Evolutionary conservation across 2,113 vertebrate genomes (phyloP), one percentile per base, ranked within the genome.

Genomic region (Labeo catla): DNA sequence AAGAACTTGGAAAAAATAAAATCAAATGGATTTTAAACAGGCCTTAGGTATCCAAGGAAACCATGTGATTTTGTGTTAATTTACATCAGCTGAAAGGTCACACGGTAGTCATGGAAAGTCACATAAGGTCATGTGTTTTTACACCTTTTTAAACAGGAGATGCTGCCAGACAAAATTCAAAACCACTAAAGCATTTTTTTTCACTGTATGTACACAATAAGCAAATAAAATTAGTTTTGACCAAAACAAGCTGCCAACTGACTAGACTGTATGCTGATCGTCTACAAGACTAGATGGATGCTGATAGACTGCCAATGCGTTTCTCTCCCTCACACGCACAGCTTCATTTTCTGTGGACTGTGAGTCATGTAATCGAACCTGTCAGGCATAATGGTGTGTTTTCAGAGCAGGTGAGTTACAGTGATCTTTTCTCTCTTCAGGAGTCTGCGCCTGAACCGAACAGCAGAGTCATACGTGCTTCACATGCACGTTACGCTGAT

Each of bases 321-420:
- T 78, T n/a, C 36, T 76, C 76, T 54, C 23, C 34, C 73, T 52
- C 54, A 13, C 6, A 79, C 0, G 10, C 54, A 15, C 36, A 79
- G 12, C 54, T 63, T 45, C 12, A 81, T 65, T 79, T 45, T 79
- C 59, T 19, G 21, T 65, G 78, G 59, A 81, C 78, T 65, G 39
- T 43, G 76, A 79, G 28, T 59, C 52, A 28, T 59, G 50, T 79
- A 79, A 79, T 79, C 21, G 76, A 79, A 39, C 21, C 52, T 79
- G 52, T 59, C 52, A 79, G 34, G 52, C 54, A n/a, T 39, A 39
- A 79, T 59, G 34, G 28, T 21, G 52, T n/a, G 54, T 57, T 43
- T 28, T 39, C 15, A 21, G 76, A 57, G 76, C 28, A 66, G 68
- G 21, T 47, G 43, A 74, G 72, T 74, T 74, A 49, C 72, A 74